Evolutionary conservation across 2,113 vertebrate genomes (phyloP).

Genomic region (Lamprologus sp.): DNA sequence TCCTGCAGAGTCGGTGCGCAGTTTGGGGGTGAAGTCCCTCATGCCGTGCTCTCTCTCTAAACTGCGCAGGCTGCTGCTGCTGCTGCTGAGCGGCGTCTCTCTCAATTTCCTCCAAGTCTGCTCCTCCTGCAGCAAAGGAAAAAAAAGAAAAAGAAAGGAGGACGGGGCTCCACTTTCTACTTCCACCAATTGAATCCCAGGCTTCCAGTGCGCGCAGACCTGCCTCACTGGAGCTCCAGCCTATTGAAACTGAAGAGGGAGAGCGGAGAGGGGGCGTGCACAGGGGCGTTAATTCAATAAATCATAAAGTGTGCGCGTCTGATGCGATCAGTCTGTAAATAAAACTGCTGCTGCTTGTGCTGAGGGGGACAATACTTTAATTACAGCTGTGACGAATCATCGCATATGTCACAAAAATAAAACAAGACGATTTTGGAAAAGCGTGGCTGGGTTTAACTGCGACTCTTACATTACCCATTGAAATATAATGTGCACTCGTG

Average conservation of each 20-base stretch:
- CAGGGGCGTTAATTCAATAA: conserved; percentile 25
- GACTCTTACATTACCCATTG: neutral
- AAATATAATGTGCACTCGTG: neutral
- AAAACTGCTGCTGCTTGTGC: neutral
- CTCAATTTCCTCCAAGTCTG: conserved; percentile 4
- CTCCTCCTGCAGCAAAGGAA: conserved; percentile 18
- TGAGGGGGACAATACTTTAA: neutral
- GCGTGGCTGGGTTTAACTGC: neutral
- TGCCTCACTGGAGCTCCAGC: conserved; percentile 32
- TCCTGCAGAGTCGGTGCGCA: conserved; percentile 38
- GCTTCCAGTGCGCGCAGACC: conserved; percentile 29
- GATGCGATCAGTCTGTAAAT: neutral
- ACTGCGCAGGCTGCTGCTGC: conserved; percentile 31
- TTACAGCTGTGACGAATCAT: neutral
- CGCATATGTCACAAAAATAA: neutral
- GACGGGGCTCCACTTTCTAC: conserved; percentile 11
- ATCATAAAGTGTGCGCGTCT: neutral
- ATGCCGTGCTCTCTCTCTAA: neutral
- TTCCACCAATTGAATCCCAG: conserved; percentile 42
- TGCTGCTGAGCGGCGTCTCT: neutral
- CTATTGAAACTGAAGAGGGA: conserved; percentile 6
- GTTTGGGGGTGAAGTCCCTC: conserved; percentile 17
- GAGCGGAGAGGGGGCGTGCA: conserved; percentile 8
- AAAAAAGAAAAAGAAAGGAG: neutral
- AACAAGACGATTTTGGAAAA: neutral